phyloP scores from a whole-genome alignment of 2,888 invertebrate genomes.

The Plutella xylostella region DNA sequence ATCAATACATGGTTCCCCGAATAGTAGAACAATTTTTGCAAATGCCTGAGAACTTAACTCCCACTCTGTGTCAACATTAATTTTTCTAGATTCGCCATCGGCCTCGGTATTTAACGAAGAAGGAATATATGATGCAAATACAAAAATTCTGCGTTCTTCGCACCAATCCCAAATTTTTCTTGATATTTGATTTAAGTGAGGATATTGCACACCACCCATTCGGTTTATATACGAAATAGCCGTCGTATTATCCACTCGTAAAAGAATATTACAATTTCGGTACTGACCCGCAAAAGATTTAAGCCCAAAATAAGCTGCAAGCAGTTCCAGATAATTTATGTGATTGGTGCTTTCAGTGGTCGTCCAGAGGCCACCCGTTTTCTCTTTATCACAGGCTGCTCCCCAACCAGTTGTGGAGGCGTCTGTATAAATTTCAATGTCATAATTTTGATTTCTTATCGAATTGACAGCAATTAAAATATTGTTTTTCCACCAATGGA shows the following conservation, averaged over 20 bases:
- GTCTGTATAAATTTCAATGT: conserved; percentile 4
- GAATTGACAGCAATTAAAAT: background rate
- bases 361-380: background rate
- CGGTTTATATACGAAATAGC: conserved; percentile 3
- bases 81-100: conserved; percentile 2
- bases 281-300: conserved; percentile 1
- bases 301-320: conserved; percentile 6
- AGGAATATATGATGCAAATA: conserved; percentile 6
- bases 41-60: background rate
- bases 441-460: background rate
- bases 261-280: background rate
- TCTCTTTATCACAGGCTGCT: background rate
- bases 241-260: conserved; percentile 6
- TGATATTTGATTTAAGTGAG: conserved; percentile 3
- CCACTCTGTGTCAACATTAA: conserved; percentile 2
- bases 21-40: background rate
- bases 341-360: background rate
- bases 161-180: conserved; percentile 8
- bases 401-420: background rate
- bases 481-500: conserved; percentile 1
- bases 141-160: background rate
- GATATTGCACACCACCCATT: conserved; percentile 7
- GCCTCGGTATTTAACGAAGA: conserved; percentile 5
- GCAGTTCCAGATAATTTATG: conserved; percentile 6
- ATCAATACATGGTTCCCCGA: background rate